Base-by-base conservation (phyloP, 2,888 invertebrate species). In the Ennomos fuscantarius region DNA sequence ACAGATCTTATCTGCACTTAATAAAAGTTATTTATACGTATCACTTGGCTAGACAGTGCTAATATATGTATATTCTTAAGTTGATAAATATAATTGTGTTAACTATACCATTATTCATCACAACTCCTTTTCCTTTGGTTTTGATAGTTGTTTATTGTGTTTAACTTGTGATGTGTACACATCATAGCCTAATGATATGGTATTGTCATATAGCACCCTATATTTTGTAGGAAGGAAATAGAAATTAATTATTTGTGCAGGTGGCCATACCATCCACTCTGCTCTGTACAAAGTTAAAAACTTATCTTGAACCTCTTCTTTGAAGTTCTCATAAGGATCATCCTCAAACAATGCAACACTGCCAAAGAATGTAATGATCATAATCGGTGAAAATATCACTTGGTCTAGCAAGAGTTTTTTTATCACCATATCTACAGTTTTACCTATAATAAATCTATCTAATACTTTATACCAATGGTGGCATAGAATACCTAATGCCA, bases 221-320 rank as follows among this genome's bases (percentile, higher is more conserved):
- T 94, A 98, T 72, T 93, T 94, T 8, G 96, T 95, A 2, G 98
- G 97, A 68, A 99, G 84, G 77, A 96, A 95, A 81, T 96, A 97
- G 86, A 99, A 99, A 85, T 99, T 99, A 24, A 99, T 93, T 40
- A 97, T 89, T 86, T 99, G 99, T 0, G 98, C 98, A 0, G 97
- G 96, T 0, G 99, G 98, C 98, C 99, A 99, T 8, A 99, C 94
- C 63, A 97, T 87, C 97, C 98, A 98, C 81, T 99, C 99, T 0
- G 97, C 98, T 12, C 94, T 88, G 78, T 98, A 98, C 32, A 99
- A 86, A 65, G 93, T 94, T 78, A 94, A 89, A 41, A 96, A 97
- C 84, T 98, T 98, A 13, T 94, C 88, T 68, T 91, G 93, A 9
- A 97, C 92, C 86, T 97, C 97, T 34, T 93, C 84, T 69, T 93